Conservation (phyloP, 92 coral and sea anemone species). For the Zoanthus sociatus region DNA sequence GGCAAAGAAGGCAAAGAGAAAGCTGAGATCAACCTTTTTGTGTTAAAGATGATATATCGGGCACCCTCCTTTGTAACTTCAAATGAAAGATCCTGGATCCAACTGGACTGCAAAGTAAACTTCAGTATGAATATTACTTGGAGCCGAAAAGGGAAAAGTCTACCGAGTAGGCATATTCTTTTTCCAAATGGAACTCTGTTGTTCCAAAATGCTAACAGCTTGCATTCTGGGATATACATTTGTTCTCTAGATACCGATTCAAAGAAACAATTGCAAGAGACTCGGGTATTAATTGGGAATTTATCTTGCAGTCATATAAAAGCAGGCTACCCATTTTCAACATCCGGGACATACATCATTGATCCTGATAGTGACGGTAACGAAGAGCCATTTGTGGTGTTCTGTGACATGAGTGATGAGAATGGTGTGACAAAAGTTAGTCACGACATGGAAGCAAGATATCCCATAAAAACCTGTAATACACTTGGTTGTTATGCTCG, state of each 20-base stretch:
- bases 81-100: conserved; percentile 10
- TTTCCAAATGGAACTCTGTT: conserved; percentile 16
- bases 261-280: too few species aligned
- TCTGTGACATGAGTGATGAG: conserved; percentile 48
- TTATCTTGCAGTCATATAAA: conserved; percentile 35
- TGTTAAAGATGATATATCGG: not conserved
- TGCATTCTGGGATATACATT: conserved; percentile 2
- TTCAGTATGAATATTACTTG: not conserved
- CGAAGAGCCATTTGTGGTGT: conserved; percentile 32
- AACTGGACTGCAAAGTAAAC: conserved; percentile 25
- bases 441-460: conserved; percentile 11
- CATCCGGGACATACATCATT: conserved; percentile 27
- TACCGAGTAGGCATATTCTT: not conserved
- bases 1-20: not conserved
- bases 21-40: conserved; percentile 13
- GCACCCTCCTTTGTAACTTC: conserved; percentile 15
- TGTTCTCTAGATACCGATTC: not conserved
- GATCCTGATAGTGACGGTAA: conserved; percentile 41
- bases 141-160: not conserved
- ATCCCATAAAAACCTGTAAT: too few species aligned
- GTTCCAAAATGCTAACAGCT: not conserved
- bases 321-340: not conserved
- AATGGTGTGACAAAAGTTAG: conserved; percentile 48
- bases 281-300: conserved; percentile 16
- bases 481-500: too few species aligned